Conservation (phyloP, 2,113 vertebrate genomes). For the Melierax canorus region DNA sequence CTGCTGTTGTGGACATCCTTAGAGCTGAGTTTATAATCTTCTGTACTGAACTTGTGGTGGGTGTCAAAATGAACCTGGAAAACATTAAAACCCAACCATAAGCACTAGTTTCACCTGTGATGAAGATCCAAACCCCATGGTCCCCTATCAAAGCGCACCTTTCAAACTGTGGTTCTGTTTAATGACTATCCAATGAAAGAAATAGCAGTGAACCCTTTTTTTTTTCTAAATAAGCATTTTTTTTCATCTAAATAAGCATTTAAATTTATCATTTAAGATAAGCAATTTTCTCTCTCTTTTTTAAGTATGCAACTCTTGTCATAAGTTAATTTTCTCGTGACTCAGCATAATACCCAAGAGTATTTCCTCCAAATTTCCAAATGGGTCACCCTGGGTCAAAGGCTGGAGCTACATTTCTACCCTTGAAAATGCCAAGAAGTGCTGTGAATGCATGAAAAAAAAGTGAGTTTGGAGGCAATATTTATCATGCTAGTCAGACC, state of each 20-base stretch:
- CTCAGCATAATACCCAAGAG: background rate
- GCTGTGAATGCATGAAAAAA: background rate
- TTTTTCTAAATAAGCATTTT: background rate
- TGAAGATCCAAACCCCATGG: background rate
- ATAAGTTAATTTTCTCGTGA: background rate
- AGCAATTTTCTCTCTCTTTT: background rate
- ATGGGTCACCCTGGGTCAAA: background rate
- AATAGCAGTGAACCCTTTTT: fast-evolving
- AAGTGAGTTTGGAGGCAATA: background rate
- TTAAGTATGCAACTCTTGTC: background rate
- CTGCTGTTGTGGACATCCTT: background rate
- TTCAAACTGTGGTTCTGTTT: background rate
- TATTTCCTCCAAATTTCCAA: background rate
- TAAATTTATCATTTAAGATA: background rate
- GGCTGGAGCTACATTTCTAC: background rate
- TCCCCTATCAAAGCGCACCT: background rate
- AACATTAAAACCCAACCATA: background rate
- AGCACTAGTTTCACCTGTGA: background rate
- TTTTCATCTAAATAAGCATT: background rate
- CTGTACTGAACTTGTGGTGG: background rate
- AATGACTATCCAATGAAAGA: background rate
- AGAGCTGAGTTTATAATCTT: background rate
- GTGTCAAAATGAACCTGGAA: background rate
- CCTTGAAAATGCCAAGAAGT: background rate
- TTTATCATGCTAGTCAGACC: background rate